Evolutionary conservation across 2,113 vertebrate species (phyloP).

Genomic region (Cygnus atratus): DNA sequence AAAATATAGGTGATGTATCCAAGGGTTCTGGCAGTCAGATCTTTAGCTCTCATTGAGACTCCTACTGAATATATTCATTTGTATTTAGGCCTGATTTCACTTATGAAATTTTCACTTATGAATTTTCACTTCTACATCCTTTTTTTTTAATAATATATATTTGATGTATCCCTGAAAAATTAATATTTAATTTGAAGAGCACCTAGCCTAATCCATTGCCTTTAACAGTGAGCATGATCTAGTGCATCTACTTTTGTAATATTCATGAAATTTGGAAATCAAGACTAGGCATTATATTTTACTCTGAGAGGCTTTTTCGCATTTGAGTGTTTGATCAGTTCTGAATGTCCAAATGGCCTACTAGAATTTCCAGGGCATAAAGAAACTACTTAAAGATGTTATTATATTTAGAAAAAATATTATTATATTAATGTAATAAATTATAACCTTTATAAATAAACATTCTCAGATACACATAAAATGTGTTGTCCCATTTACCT

Average conservation of each 20-base stretch:
- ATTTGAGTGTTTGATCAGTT: conserved; percentile 9
- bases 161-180: background rate
- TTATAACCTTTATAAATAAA: background rate
- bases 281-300: background rate
- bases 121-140: background rate
- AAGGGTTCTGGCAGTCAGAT: background rate
- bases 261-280: conserved; percentile 32
- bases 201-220: background rate
- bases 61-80: background rate
- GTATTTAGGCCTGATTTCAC: background rate
- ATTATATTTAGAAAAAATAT: background rate
- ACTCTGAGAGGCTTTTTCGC: background rate
- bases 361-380: conserved; percentile 8
- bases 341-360: background rate
- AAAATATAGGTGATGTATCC: background rate
- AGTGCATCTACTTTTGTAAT: conserved; percentile 24
- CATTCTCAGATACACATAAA: background rate
- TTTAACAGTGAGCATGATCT: conserved; percentile 3
- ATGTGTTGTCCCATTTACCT: background rate
- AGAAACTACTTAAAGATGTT: background rate
- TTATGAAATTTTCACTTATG: background rate
- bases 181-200: conserved; percentile 21
- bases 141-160: background rate
- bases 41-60: background rate
- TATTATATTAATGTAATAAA: background rate